Evolutionary conservation across 2,797 vertebrate genomes (phyloP), one percentile per base, ranked within the genome.

Genomic region (Orestias chungarensis): DNA sequence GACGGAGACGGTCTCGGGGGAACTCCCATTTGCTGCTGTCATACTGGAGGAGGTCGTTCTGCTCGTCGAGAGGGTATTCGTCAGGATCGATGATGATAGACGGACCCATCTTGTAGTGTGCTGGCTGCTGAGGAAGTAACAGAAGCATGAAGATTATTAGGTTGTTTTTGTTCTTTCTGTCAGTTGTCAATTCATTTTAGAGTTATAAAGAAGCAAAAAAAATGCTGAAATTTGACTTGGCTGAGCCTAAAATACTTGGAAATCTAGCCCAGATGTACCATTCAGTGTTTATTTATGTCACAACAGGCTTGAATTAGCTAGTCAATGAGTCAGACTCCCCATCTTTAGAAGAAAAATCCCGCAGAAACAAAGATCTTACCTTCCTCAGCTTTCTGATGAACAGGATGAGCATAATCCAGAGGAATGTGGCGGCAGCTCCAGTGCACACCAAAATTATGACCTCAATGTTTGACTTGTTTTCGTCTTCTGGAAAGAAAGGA

Each of bases 1-100:
- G 93, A 73, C 93, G 93, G 67, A 98, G 94, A 17, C 96, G 94
- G 80, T 98, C 97, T 33, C 96, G 92, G 3, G 97, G 97, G 90
- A 98, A 98, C 91, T 98, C 96, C 97, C 97, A 98, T 82, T 97
- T 97, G 75, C 91, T 97, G 93, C 96, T 95, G 85, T 98, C 96
- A 0, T 98, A 98, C 70, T 96, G 96, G 44, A 98, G 94, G 8
- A 96, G 95, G 3, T 98, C 96, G 20, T 95, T 96, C 87, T 98
- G 97, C 88, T 98, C 96, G 0, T 97, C 95, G 0, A 97, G 93
- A 3, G 97, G 96, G 91, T 96, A 95, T 89, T 97, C 96, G 33
- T 97, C 97, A 0, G 96, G 96, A 88, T 98, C 96, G 91, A 98
- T 97, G 86, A 98, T 98, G 73, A 98, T 98, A 0, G 97, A 98